A percentile compares a stretch with the other conserved stretches of the same genome.
Conservation (phyloP, 2,888 invertebrate species). For the Drosophila ochracea region DNA sequence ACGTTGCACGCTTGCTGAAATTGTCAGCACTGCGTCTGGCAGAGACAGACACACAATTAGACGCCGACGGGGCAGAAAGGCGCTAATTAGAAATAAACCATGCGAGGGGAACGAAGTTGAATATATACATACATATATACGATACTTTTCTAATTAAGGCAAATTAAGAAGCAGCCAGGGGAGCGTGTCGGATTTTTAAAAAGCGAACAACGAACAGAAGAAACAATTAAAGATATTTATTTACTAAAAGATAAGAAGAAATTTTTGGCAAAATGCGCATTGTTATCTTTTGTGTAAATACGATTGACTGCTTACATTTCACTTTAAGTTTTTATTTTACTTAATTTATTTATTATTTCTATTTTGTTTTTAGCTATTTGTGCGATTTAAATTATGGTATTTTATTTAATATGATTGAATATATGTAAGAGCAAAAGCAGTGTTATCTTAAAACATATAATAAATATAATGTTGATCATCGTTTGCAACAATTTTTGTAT, state of each 20-base stretch:
- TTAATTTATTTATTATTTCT: not conserved
- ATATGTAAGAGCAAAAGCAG: not conserved
- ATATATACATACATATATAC: not conserved
- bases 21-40: slow-evolving; percentile 18
- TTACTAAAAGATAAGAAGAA: not conserved
- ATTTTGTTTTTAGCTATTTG: not conserved
- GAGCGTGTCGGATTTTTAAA: not conserved
- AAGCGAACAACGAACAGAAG: not conserved
- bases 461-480: not conserved
- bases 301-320: not conserved
- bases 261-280: not conserved
- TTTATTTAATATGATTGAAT: not conserved
- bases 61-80: slow-evolving; percentile 16
- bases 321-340: not conserved
- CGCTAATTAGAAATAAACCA: slow-evolving; percentile 58
- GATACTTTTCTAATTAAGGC: slow-evolving; percentile 45
- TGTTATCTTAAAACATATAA: not conserved
- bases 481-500: not conserved
- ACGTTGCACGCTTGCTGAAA: slow-evolving; percentile 51
- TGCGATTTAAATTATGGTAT: not conserved
- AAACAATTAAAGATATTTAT: not conserved
- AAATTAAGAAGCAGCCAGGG: slow-evolving; percentile 24
- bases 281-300: not conserved
- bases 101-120: slow-evolving; percentile 8
- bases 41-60: slow-evolving; percentile 8